Evolutionary conservation across 1,140 invertebrate genomes (phyloP).

Genomic region (Tetranychus cinnabarinus): DNA sequence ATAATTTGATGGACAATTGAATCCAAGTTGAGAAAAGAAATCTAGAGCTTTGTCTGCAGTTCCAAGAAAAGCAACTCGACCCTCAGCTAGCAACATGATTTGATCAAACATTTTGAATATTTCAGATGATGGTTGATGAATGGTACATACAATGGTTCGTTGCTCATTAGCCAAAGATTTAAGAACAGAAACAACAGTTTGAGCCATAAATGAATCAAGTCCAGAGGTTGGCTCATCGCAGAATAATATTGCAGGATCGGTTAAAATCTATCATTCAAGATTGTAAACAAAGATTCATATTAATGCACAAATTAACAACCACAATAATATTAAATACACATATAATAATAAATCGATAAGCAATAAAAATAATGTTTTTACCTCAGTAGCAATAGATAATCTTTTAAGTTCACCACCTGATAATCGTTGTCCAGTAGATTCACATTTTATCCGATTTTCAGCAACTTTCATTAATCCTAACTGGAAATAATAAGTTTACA

Average conservation of each 20-base stretch:
- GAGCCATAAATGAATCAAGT: conserved; percentile 55
- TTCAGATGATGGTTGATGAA: conserved; percentile 65
- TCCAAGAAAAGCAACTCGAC: conserved; percentile 55
- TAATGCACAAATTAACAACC: too few species aligned
- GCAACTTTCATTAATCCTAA: conserved; percentile 48
- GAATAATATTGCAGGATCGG: conserved; percentile 58
- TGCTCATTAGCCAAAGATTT: conserved; percentile 47
- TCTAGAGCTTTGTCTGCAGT: conserved; percentile 42
- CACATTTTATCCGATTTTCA: conserved; percentile 44
- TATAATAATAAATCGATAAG: too few species aligned
- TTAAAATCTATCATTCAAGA: conserved; percentile 38
- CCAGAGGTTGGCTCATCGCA: conserved; percentile 66
- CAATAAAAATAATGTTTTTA: conserved; percentile 16
- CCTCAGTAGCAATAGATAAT: conserved; percentile 60
- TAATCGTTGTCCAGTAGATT: conserved; percentile 41
- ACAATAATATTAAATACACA: too few species aligned
- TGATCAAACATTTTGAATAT: conserved; percentile 68
- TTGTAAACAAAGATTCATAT: too few species aligned
- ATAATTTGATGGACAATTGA: conserved; percentile 21
- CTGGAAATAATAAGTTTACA: conserved; percentile 17
- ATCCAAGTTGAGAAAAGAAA: conserved; percentile 45
- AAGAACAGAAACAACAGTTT: conserved; percentile 42
- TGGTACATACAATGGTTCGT: conserved; percentile 50
- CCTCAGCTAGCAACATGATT: conserved; percentile 43
- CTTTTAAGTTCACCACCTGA: conserved; percentile 72